Conservation (phyloP, 2,888 invertebrate species). For the Trimorus sp. region DNA sequence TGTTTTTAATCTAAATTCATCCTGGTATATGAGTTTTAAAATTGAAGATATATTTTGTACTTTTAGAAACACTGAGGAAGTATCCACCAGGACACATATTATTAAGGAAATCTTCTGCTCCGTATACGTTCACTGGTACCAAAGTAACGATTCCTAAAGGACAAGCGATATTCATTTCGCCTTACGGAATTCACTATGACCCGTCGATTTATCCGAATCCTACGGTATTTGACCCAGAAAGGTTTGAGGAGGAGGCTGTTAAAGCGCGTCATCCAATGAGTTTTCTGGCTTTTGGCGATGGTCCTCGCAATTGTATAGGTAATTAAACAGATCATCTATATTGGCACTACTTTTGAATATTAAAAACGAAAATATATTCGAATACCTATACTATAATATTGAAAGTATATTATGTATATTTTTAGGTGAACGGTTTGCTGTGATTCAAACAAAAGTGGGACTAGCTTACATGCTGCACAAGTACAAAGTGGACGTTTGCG, state of each 20-base stretch:
- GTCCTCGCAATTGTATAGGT: conserved; percentile 47
- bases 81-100: conserved; percentile 13
- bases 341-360: background rate
- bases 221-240: conserved; percentile 27
- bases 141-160: conserved; percentile 29
- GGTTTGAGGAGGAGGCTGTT: conserved; percentile 17
- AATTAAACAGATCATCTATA: background rate
- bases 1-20: background rate
- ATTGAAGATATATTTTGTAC: background rate
- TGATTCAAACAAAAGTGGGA: conserved; percentile 79
- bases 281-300: conserved; percentile 32
- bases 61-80: conserved; percentile 35
- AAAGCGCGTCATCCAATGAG: conserved; percentile 26
- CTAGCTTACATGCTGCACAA: conserved; percentile 75
- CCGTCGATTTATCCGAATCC: conserved; percentile 32
- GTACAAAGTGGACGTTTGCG: conserved; percentile 76
- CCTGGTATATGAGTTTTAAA: too few species aligned
- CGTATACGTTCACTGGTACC: conserved; percentile 32
- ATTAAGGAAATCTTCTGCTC: conserved; percentile 2
- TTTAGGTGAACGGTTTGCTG: conserved; percentile 68
- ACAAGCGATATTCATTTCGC: conserved; percentile 21
- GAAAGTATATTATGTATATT: background rate
- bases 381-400: too few species aligned
- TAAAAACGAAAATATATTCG: too few species aligned
- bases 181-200: conserved; percentile 23